Evolutionary conservation across 2,113 vertebrate species (phyloP).

Genomic region (Micronisus gabar): DNA sequence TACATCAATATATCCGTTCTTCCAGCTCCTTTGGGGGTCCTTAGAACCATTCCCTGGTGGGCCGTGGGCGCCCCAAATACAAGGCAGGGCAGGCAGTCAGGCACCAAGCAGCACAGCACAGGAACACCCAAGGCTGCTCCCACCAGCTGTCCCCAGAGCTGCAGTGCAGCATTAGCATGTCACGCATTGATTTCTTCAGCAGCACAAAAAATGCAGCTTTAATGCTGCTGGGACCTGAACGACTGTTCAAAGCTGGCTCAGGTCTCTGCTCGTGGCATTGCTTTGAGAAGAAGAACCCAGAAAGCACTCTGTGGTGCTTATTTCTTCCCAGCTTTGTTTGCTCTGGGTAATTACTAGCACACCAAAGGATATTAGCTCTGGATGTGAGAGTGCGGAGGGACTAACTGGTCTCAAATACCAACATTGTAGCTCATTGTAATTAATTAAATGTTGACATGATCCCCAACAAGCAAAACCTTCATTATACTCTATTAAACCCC

Average conservation of each 20-base stretch:
- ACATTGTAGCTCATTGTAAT: background rate
- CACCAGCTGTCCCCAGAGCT: background rate
- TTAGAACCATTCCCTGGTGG: background rate
- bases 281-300: background rate
- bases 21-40: background rate
- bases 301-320: background rate
- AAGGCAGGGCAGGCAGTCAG: background rate
- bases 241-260: background rate
- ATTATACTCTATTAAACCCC: slow-evolving; percentile 5
- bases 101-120: background rate
- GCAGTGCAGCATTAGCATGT: background rate
- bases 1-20: background rate
- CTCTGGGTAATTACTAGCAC: background rate
- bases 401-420: background rate
- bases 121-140: background rate
- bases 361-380: background rate
- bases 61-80: background rate
- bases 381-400: background rate
- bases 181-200: background rate
- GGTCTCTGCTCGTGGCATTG: background rate
- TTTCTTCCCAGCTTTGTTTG: slow-evolving; percentile 6
- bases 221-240: background rate
- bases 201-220: background rate
- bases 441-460: slow-evolving; percentile 30
- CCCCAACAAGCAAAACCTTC: slow-evolving; percentile 2